Percentiles rank a stretch among this genome's conserved stretches.
These are phyloP conservation scores for Danio aesculapii DNA, from an alignment of 2,797 vertebrate genomes.

Conservation along the genomic window DNA sequence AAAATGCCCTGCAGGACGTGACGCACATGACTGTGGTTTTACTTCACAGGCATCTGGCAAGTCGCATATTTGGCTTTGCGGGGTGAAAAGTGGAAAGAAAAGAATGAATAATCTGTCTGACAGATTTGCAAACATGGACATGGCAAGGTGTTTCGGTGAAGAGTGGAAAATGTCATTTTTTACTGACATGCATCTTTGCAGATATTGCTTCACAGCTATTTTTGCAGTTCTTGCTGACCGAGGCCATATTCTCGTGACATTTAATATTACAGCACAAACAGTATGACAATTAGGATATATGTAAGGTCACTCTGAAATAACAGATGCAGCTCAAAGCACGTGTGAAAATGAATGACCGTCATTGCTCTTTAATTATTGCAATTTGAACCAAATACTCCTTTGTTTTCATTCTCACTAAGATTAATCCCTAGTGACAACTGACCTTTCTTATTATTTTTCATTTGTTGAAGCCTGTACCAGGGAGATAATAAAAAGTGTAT, in stretches of 20 bases:
- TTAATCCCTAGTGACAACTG: not conserved
- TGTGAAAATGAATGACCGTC: not conserved
- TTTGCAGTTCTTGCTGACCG: conserved; percentile 1
- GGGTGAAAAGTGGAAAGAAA: not conserved
- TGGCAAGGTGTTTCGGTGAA: conserved; percentile 33
- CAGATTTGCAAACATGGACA: conserved; percentile 45
- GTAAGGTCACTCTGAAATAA: conserved; percentile 22
- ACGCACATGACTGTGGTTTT: not conserved
- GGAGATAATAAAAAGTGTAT: not conserved
- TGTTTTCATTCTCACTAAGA: not conserved
- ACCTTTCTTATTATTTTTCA: conserved; percentile 5
- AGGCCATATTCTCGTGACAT: conserved; percentile 27
- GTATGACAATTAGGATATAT: not conserved
- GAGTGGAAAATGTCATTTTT: conserved; percentile 17
- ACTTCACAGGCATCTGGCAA: conserved; percentile 7
- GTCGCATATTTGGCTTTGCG: conserved; percentile 3
- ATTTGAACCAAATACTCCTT: not conserved
- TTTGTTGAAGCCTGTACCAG: conserved; percentile 5
- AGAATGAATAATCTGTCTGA: conserved; percentile 14
- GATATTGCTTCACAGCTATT: conserved; percentile 24
- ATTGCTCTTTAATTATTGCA: not conserved
- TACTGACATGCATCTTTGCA: conserved; percentile 39
- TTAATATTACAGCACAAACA: conserved; percentile 3
- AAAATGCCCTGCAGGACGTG: conserved; percentile 29
- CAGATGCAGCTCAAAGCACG: not conserved